Base-by-base conservation (phyloP, 1,140 invertebrate species). In the Pseudachorutes palmiensis region DNA sequence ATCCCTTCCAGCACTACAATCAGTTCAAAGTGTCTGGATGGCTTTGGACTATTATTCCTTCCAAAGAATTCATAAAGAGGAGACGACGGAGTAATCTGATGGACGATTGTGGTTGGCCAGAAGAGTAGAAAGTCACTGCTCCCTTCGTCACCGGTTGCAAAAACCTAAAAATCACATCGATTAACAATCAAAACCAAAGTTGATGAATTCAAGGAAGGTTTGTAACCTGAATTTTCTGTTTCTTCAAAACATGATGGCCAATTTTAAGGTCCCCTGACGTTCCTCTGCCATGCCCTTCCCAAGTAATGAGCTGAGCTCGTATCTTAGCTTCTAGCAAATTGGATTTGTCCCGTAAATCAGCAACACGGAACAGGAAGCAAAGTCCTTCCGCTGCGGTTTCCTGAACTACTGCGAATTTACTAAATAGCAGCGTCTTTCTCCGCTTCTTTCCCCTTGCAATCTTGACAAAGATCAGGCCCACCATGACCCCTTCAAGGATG, bases 251-350 rank as follows among this genome's bases (percentile, higher is more conserved):
- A 88, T 87, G 70, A 91, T 78, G 49, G 87, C 77, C 77, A 91
- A 89, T 1, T 88, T 89, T 78, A 3, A 55, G 51, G 24, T 92
- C 89, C 73, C 84, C 82, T 14, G n/a, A n/a, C n/a, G n/a, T 92
- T 94, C 28, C 89, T 85, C 81, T 88, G 78, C 72, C 81, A 80
- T 72, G 82, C 51, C 24, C 24, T 19, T 24, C 24, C 12, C 51
- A 24, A 55, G 51, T 83, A 72, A 94, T 92, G 67, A 94, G 81
- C 78, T 92, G 88, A 45, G 91, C 91, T 75, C 89, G 82, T 57
- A 94, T 87, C 78, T 91, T 89, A 33, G 89, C 91, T 78, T 94
- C 92, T 62, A 95, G 90, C 71, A 97, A 91, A 78, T 94, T 91
- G 28, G 57, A 60, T 31, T 89, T 92, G 78, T 92, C 93, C 68